phyloP scores from a whole-genome alignment of 2,888 invertebrate species.

The Synanthedon tipuliformis region DNA sequence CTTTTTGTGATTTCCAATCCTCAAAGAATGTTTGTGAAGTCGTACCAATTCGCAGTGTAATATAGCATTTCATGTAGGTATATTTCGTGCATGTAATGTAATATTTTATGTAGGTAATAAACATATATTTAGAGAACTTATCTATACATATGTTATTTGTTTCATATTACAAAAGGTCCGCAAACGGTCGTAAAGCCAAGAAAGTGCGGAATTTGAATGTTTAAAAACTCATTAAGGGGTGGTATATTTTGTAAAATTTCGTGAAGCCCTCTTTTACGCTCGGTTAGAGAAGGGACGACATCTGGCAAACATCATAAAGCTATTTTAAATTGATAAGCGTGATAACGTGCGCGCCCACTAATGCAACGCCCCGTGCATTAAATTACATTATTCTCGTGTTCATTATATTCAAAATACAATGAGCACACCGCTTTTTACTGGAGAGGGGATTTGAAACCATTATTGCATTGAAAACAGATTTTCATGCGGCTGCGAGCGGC shows the following conservation, averaged over 20 bases:
- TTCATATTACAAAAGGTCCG: background rate
- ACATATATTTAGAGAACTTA: no score
- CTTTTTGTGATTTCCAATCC: no score
- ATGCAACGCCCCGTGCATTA: constrained; percentile 53
- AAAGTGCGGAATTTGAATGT: constrained; percentile 8
- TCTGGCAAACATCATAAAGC: constrained; percentile 55
- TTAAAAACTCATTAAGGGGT: constrained; percentile 3
- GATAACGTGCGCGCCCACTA: constrained; percentile 48
- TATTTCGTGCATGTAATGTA: no score
- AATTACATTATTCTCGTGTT: constrained; percentile 40
- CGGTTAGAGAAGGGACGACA: constrained; percentile 18
- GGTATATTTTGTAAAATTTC: background rate
- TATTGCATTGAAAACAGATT: constrained; percentile 20
- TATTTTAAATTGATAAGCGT: constrained; percentile 57
- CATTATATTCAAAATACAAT: constrained; percentile 50
- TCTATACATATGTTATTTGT: no score
- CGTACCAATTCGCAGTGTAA: no score
- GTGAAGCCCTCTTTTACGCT: background rate
- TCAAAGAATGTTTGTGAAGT: no score
- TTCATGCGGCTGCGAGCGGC: constrained; percentile 17
- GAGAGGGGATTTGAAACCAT: constrained; percentile 31
- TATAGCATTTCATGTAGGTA: no score
- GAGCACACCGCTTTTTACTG: constrained; percentile 17
- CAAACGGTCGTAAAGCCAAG: constrained; percentile 1
- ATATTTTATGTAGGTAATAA: no score